Conservation (phyloP, 1,140 invertebrate species). For the Sesamia nonagrioides region DNA sequence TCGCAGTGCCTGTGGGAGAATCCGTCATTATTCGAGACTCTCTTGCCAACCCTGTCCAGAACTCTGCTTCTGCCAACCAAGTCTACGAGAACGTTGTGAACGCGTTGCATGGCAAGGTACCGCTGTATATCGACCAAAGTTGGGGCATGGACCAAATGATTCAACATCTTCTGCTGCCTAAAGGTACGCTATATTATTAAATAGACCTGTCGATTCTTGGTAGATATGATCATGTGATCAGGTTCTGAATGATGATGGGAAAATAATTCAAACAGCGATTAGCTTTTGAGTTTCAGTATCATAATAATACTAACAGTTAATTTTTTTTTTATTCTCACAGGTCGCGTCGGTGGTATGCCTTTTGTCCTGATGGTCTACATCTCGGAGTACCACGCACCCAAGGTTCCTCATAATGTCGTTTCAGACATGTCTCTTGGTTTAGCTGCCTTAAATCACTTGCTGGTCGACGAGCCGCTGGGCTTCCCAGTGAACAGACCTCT, state of each 20-base stretch:
- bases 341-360: constrained; percentile 88
- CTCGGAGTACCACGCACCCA: constrained; percentile 78
- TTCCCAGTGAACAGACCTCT: constrained; percentile 90
- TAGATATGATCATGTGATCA: too few species aligned
- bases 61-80: constrained; percentile 69
- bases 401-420: constrained; percentile 59
- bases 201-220: too few species aligned
- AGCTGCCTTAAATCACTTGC: constrained; percentile 76
- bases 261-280: too few species aligned
- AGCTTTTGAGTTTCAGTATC: too few species aligned
- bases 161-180: constrained; percentile 36
- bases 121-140: not conserved
- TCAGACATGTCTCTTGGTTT: constrained; percentile 72
- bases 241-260: too few species aligned
- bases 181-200: constrained; percentile 25
- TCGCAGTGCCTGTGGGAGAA: constrained; percentile 82
- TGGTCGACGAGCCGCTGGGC: constrained; percentile 86
- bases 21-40: constrained; percentile 83
- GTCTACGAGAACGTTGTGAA: constrained; percentile 1
- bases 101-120: not conserved
- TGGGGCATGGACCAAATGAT: not conserved
- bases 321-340: constrained; percentile 51
- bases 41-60: constrained; percentile 75
- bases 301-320: too few species aligned
- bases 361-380: constrained; percentile 90